Evolutionary conservation across 2,797 vertebrate species (phyloP), one percentile per base, ranked within the genome.

Genomic region (Garrulus glandarius): DNA sequence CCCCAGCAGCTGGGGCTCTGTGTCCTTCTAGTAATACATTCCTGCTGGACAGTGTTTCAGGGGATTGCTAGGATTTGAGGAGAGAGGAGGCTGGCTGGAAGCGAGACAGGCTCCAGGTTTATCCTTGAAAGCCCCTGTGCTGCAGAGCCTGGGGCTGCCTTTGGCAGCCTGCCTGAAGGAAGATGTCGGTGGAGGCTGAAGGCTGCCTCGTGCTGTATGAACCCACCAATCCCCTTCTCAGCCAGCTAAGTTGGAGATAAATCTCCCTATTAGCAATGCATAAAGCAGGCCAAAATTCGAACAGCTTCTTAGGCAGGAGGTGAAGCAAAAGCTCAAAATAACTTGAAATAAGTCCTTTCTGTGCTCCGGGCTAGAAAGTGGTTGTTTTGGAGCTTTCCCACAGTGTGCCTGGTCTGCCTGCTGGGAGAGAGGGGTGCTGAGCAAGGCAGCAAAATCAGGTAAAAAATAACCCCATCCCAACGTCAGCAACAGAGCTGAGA

Each of bases 61-160:
- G n/a, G 52, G 82, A 80, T 88, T 89, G 81, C 55, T 82, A 10
- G 84, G 78, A 91, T 94, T 63, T 94, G 91, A 94, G 84, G 71
- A 83, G 86, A 93, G 89, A 85, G 50, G 67, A 89, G 87, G 63
- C 81, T 67, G 82, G 68, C 70, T 96, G 89, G 80, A 88, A 84
- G 67, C 0, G 3, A 77, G 86, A 72, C 81, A 86, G 89, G 84
- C 89, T 93, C 59, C 78, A 79, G 92, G 82, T 90, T 95, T 96
- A 95, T 94, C 94, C 96, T 96, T 95, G 90, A 95, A 96, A 96
- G 92, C 91, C 93, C 88, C 89, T 11, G 20, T 39, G 69, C 93
- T 43, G 86, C 93, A 91, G 80, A 93, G 88, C 82, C 89, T 44
- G 70, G 93, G 60, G 89, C 93, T 94, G 95, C 53, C 20, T 80